phyloP scores from a whole-genome alignment of 2,888 invertebrate genomes.

The Nemurella pictetii region DNA sequence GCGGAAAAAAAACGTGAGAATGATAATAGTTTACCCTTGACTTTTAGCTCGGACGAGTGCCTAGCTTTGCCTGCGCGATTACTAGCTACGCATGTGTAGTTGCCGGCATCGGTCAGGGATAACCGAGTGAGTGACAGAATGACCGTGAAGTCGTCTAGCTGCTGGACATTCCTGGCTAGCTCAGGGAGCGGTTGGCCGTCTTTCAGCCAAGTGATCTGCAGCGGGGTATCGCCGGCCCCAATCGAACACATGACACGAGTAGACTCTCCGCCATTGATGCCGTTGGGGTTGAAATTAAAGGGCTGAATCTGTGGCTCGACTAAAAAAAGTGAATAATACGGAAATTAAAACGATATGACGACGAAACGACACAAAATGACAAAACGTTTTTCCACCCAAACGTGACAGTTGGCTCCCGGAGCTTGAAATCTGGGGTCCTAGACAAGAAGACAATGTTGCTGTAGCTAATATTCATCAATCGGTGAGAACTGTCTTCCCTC shows the following conservation, averaged over 20 bases:
- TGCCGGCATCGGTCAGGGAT: slow-evolving; percentile 54
- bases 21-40: slow-evolving; percentile 57
- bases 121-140: slow-evolving; percentile 55
- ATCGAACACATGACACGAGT: slow-evolving; percentile 54
- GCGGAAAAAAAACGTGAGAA: slow-evolving; percentile 17
- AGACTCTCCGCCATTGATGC: slow-evolving; percentile 57
- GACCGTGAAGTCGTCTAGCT: slow-evolving; percentile 55
- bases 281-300: slow-evolving; percentile 57
- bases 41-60: slow-evolving; percentile 58
- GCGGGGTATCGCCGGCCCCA: slow-evolving; percentile 48
- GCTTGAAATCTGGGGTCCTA: too few species aligned
- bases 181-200: slow-evolving; percentile 49
- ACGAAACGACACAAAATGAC: background rate
- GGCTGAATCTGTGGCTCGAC: slow-evolving; percentile 59
- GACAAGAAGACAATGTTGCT: background rate
- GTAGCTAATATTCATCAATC: background rate
- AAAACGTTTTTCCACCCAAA: background rate
- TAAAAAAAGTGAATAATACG: too few species aligned
- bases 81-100: slow-evolving; percentile 61
- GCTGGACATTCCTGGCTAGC: slow-evolving; percentile 46
- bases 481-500: background rate
- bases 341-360: background rate
- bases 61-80: slow-evolving; percentile 61
- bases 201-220: slow-evolving; percentile 54
- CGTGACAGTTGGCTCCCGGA: background rate